Evolutionary conservation across 2,888 invertebrate species (phyloP).

Genomic region (Papilio demoleus): DNA sequence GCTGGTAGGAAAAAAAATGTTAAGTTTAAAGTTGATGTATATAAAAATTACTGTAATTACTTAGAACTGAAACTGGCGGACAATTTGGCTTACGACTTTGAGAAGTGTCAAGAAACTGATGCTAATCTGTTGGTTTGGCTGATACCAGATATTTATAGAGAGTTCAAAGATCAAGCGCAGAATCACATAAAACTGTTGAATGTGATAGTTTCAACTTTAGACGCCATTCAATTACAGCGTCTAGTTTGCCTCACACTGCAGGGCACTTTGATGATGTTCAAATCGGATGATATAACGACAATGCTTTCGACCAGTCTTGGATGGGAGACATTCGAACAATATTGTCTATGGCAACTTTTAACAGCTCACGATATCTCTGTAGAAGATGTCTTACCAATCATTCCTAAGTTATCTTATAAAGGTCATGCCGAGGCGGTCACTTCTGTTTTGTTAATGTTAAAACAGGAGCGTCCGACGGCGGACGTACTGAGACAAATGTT

Average conservation of each 20-base stretch:
- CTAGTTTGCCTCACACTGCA: slow-evolving; percentile 95
- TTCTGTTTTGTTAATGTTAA: slow-evolving; percentile 94
- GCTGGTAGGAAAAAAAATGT: slow-evolving; percentile 82
- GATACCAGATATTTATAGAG: slow-evolving; percentile 95
- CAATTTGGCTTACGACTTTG: slow-evolving; percentile 91
- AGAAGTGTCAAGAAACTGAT: slow-evolving; percentile 94
- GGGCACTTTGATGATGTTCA: slow-evolving; percentile 93
- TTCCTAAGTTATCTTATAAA: slow-evolving; percentile 90
- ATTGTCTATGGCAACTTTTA: slow-evolving; percentile 98
- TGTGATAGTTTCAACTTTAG: slow-evolving; percentile 94
- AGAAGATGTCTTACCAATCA: slow-evolving; percentile 92
- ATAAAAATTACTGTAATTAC: slow-evolving; percentile 94
- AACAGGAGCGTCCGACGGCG: slow-evolving; percentile 94
- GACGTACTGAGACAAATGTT: slow-evolving; percentile 94
- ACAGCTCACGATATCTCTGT: slow-evolving; percentile 96
- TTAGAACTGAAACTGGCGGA: slow-evolving; percentile 89
- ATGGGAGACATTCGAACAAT: slow-evolving; percentile 99
- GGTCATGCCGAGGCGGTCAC: slow-evolving; percentile 97
- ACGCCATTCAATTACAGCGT: slow-evolving; percentile 94
- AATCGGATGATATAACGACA: slow-evolving; percentile 88
- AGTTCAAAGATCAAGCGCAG: slow-evolving; percentile 93
- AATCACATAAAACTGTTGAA: slow-evolving; percentile 95
- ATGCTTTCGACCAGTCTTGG: slow-evolving; percentile 92
- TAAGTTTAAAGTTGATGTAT: slow-evolving; percentile 92
- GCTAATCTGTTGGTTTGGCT: slow-evolving; percentile 95